Base-by-base conservation (phyloP, 2,113 vertebrate genomes). In the Callorhinus ursinus region DNA sequence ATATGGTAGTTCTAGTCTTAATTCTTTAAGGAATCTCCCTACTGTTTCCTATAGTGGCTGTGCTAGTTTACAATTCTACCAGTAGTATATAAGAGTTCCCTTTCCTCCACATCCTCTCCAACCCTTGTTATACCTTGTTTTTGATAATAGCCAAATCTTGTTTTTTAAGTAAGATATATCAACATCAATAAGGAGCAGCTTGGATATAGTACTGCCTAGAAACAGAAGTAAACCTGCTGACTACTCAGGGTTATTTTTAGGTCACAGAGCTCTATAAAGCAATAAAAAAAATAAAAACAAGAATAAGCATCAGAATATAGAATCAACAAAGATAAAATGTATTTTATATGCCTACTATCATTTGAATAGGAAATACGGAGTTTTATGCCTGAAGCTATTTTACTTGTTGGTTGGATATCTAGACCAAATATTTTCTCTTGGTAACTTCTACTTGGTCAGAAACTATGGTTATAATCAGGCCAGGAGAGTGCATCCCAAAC, bases 201-300 rank as follows among this genome's bases (percentile, higher is more conserved):
- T 82, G 19, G 79, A 74, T 49, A 26, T 16, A 81, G 51, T 33
- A 26, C 46, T 86, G 10, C 61, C 39, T 93, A 57, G 71, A 90
- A 96, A 65, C 57, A 84, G 59, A 59, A 61, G 79, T 18, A 57
- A 46, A 85, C 7, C 53, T 81, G 12, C 57, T 84, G 90, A 85
- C 15, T 10, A 80, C 16, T 81, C 31, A 65, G 36, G 57, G 69
- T 72, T 85, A 89, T 39, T 69, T 51, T 36, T 79, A 94, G 22
- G 81, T 86, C 53, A 72, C 4, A 71, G 67, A 76, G 53, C n/a
- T 92, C 72, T 84, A 88, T 14, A 91, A 90, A 96, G 61, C 88
- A 95, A 74, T 16, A 55, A 22, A 93, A 93, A 77, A 26, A 96
- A 59, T 76, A 72, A 91, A 76, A 92, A 77, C n/a, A 82, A 82